Percentiles rank a stretch among this genome's conserved stretches.
Evolutionary conservation across 2,113 vertebrate genomes (phyloP).

Genomic region (Phrynocephalus versicolor): DNA sequence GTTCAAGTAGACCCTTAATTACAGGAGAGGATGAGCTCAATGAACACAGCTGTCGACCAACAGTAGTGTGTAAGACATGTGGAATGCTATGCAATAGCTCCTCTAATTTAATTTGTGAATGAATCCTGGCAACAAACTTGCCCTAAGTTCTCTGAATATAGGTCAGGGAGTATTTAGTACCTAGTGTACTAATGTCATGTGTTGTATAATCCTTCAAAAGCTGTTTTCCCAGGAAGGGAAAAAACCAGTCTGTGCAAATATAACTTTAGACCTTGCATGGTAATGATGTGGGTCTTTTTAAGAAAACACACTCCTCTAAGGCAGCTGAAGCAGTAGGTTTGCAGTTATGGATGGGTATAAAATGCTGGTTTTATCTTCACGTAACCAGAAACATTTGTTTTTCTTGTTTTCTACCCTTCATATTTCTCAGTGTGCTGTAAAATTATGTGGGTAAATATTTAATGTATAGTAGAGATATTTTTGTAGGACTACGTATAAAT

Average conservation of each 20-base stretch:
- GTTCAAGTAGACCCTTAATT: slow-evolving; percentile 18
- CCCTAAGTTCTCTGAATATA: neutral
- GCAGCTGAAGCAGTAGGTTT: neutral
- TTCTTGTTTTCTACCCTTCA: slow-evolving; percentile 21
- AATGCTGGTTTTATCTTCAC: neutral
- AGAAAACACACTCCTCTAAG: neutral
- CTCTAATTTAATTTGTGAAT: neutral
- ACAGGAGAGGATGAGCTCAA: neutral
- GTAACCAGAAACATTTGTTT: neutral
- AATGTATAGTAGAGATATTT: slow-evolving; percentile 65
- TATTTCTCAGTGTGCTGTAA: slow-evolving; percentile 60
- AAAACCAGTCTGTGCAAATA: accelerated
- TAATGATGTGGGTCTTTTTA: neutral
- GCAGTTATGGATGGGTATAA: neutral
- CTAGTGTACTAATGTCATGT: neutral
- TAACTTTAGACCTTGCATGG: neutral
- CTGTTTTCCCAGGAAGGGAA: neutral
- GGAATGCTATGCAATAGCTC: neutral
- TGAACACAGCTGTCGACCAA: neutral
- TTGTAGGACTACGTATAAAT: slow-evolving; percentile 51
- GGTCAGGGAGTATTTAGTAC: neutral
- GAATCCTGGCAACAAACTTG: neutral
- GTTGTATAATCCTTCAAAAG: neutral
- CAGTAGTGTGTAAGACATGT: neutral
- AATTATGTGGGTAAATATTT: slow-evolving; percentile 55